Evolutionary conservation across 2,113 vertebrate species (phyloP).

Genomic region (Dipodomys stephensi): DNA sequence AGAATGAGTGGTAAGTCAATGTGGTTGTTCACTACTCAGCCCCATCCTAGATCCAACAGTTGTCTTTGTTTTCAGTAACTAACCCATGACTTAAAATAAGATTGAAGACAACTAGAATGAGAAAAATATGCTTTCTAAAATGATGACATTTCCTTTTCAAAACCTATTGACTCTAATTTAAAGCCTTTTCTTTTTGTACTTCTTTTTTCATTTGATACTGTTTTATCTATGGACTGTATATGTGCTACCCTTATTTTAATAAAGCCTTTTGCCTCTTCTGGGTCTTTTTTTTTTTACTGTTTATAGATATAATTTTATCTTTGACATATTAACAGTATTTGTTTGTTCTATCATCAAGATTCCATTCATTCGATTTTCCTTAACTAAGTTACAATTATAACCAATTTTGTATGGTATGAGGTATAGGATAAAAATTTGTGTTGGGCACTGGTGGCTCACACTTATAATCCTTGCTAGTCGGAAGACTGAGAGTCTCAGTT

Average conservation of each 20-base stretch:
- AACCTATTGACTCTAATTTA: conserved; percentile 14
- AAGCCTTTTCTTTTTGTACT: not conserved
- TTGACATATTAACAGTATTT: not conserved
- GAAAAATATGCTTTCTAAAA: conserved; percentile 4
- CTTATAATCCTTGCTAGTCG: not conserved
- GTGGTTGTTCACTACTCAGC: not conserved
- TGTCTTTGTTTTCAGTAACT: not conserved
- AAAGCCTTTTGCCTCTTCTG: not conserved
- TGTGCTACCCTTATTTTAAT: not conserved
- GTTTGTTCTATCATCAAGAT: not conserved
- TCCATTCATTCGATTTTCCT: too few relatives aligned
- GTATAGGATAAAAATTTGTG: too few relatives aligned
- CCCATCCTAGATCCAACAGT: not conserved
- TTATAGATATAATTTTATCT: not conserved
- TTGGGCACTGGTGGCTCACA: too few relatives aligned
- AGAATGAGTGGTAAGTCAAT: not conserved
- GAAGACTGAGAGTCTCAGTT: not conserved
- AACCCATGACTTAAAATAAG: conserved; percentile 1
- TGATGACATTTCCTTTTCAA: not conserved
- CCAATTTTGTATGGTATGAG: too few relatives aligned
- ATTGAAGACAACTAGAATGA: conserved; percentile 11
- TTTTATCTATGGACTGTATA: not conserved
- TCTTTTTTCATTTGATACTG: not conserved
- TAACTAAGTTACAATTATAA: too few relatives aligned
- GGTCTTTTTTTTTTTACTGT: not conserved